phyloP scores from a whole-genome alignment of 2,888 invertebrate genomes.

The Eupithecia centaureata region DNA sequence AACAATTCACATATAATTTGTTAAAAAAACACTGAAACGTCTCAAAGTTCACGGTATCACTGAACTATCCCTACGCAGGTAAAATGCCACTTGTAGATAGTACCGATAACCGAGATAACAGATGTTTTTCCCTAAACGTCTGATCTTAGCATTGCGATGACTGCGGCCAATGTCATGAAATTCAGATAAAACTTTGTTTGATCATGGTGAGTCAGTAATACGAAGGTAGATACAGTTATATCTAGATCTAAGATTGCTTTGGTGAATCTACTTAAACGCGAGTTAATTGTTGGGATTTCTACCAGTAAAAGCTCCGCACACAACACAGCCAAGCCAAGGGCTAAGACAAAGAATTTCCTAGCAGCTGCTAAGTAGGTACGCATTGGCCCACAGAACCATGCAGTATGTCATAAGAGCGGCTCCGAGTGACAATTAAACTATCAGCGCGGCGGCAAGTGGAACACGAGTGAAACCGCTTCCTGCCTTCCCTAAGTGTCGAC shows the following conservation, averaged over 20 bases:
- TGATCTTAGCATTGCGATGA: slow-evolving; percentile 6
- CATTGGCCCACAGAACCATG: slow-evolving; percentile 11
- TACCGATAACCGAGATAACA: slow-evolving; percentile 22
- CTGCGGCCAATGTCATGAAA: slow-evolving; percentile 6
- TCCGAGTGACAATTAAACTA: slow-evolving; percentile 24
- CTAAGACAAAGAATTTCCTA: no score
- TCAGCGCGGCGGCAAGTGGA: slow-evolving; percentile 21
- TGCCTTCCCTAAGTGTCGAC: slow-evolving; percentile 23
- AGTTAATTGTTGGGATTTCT: not conserved
- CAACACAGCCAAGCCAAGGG: not conserved
- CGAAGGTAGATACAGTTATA: not conserved
- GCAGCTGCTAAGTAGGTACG: no score
- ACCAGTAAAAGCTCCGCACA: not conserved
- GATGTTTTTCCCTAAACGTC: slow-evolving; percentile 10
- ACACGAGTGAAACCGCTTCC: slow-evolving; percentile 38
- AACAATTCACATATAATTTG: slow-evolving; percentile 18
- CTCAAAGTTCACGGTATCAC: slow-evolving; percentile 17
- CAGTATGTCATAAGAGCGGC: slow-evolving; percentile 15
- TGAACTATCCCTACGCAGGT: not conserved
- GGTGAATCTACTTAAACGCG: not conserved
- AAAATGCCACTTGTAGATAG: slow-evolving; percentile 18
- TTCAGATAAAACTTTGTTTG: slow-evolving; percentile 5
- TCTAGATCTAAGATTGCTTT: not conserved
- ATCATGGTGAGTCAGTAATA: not conserved
- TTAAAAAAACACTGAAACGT: slow-evolving; percentile 4